Percentiles rank a stretch among this genome's conserved stretches.
phyloP scores from a whole-genome alignment of 2,797 vertebrate species.

The Peromyscus eremicus region DNA sequence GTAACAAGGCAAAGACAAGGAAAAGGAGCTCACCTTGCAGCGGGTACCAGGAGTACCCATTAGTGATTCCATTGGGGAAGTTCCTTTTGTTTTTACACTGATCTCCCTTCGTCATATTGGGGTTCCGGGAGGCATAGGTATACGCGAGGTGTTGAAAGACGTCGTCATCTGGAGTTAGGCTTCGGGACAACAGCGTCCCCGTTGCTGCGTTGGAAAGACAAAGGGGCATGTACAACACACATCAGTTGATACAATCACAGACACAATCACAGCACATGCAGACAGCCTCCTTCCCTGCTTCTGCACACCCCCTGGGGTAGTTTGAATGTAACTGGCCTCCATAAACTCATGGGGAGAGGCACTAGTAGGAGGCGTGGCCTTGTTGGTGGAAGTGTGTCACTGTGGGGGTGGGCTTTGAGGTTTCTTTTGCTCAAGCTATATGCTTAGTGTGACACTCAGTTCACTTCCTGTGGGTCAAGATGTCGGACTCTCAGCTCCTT shows the following conservation, averaged over 20 bases:
- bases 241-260: neutral
- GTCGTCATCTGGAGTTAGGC: conserved; percentile 93
- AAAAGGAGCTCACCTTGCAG: conserved; percentile 89
- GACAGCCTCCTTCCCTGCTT: neutral
- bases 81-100: conserved; percentile 85
- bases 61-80: conserved; percentile 93
- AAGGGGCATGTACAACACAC: accelerated
- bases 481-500: neutral
- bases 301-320: neutral
- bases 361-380: neutral
- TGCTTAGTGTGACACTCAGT: neutral
- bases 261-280: accelerated
- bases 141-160: conserved; percentile 95
- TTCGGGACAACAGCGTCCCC: conserved; percentile 83
- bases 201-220: conserved; percentile 81
- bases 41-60: conserved; percentile 94
- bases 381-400: neutral
- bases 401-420: neutral
- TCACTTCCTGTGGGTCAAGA: neutral
- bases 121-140: conserved; percentile 92
- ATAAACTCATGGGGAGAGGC: neutral
- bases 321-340: neutral
- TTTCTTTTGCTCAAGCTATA: neutral
- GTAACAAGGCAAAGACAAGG: neutral
- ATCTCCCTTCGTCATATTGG: conserved; percentile 89